phyloP scores from a whole-genome alignment of 2,113 vertebrate genomes.

The Thalassarche chlororhynchos region DNA sequence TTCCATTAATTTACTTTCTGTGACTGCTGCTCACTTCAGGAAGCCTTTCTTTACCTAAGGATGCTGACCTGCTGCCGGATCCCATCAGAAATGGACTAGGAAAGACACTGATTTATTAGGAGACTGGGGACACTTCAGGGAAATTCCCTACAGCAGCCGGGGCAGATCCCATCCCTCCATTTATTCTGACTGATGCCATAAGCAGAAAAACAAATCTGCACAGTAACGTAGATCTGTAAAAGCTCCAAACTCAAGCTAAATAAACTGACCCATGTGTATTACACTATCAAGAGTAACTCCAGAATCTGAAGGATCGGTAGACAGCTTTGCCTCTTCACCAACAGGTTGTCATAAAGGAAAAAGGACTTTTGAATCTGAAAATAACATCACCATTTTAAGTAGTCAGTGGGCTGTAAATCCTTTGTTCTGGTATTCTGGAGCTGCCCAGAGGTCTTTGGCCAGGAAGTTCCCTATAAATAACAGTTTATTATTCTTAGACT shows the following conservation, averaged over 20 bases:
- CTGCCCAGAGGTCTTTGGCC: background rate
- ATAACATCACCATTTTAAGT: background rate
- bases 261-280: background rate
- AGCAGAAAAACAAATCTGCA: constrained; percentile 41
- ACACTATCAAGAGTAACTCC: background rate
- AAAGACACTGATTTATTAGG: constrained; percentile 59
- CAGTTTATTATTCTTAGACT: constrained; percentile 13
- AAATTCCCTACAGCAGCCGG: constrained; percentile 26
- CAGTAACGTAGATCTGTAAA: background rate
- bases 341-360: background rate
- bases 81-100: constrained; percentile 43
- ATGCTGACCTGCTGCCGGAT: constrained; percentile 61
- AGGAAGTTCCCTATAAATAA: constrained; percentile 9
- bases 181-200: constrained; percentile 41
- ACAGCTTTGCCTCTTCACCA: background rate
- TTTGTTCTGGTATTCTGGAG: constrained; percentile 2
- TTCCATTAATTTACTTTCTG: constrained; percentile 71
- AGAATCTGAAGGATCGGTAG: background rate
- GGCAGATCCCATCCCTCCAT: constrained; percentile 19
- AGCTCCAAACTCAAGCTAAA: constrained; percentile 11
- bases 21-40: constrained; percentile 59
- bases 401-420: background rate
- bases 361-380: constrained; percentile 6
- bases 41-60: constrained; percentile 70
- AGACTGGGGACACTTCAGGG: background rate